Conservation (phyloP, 1,140 invertebrate species). For the Pseudomyrmex flavicornis region DNA sequence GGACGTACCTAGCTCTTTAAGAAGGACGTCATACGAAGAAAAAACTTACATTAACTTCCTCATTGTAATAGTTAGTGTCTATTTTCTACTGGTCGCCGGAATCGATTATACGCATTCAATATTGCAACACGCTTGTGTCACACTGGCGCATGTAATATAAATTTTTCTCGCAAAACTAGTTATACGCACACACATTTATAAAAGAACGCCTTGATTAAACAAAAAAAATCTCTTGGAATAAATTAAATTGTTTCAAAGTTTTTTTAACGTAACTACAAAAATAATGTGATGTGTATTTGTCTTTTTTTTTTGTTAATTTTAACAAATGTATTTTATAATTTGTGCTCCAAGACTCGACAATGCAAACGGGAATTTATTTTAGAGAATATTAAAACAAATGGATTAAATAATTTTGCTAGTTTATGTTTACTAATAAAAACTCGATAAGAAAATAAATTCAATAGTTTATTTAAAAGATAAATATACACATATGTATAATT, state of each 20-base stretch:
- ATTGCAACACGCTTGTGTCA: conserved; percentile 12
- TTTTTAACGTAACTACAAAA: neutral
- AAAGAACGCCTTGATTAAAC: conserved; percentile 1
- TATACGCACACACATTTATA: neutral
- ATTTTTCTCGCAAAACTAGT: neutral
- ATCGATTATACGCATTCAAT: conserved; percentile 56
- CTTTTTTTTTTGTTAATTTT: neutral
- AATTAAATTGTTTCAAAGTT: neutral
- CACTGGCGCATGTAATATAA: neutral
- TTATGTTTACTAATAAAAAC: no score
- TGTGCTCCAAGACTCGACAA: no score
- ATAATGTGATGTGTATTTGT: neutral
- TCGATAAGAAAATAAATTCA: no score
- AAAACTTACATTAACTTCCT: conserved; percentile 54
- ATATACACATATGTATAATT: no score
- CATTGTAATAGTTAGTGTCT: conserved; percentile 16
- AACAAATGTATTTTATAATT: no score
- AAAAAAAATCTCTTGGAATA: neutral
- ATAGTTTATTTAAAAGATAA: no score
- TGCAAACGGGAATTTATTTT: no score
- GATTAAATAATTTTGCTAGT: no score
- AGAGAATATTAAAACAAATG: no score
- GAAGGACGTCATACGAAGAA: conserved; percentile 35
- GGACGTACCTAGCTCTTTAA: conserved; percentile 49
- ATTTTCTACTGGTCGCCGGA: conserved; percentile 38